phyloP scores from a whole-genome alignment of 35 echinoderm and acorn worm genomes.

The Heliocidaris erythrogramma region DNA sequence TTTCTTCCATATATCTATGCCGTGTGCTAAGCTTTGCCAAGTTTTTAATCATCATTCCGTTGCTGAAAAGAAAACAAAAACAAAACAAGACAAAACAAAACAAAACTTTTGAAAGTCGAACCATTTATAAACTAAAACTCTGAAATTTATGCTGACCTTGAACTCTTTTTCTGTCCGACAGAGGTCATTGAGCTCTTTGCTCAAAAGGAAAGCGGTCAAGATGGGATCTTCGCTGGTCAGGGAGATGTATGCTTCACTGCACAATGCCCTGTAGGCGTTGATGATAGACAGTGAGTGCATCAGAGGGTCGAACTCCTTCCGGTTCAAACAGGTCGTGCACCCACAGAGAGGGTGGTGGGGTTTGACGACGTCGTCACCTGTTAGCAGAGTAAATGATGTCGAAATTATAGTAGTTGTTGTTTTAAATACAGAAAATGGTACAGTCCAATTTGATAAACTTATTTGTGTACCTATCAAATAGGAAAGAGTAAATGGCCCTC shows the following conservation, averaged over 20 bases:
- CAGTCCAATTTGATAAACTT: no score
- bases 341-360: conserved; percentile 83
- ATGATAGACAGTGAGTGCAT: conserved; percentile 88
- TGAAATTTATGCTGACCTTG: conserved; percentile 65
- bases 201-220: conserved; percentile 87
- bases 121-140: neutral
- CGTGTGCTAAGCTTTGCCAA: no score
- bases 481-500: no score
- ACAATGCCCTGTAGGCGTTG: conserved; percentile 74
- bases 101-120: no score
- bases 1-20: no score
- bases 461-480: no score
- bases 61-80: no score
- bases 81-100: no score
- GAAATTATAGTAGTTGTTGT: no score
- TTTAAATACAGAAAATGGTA: no score
- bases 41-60: no score
- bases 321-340: conserved; percentile 82
- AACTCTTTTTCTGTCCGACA: conserved; percentile 87
- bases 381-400: no score
- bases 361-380: conserved; percentile 69
- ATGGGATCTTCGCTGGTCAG: conserved; percentile 92
- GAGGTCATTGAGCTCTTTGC: conserved; percentile 76
- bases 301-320: conserved; percentile 85
- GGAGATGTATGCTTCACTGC: conserved; percentile 91